Conservation (phyloP, 2,113 vertebrate genomes). For the Eulacestoma nigropectus region DNA sequence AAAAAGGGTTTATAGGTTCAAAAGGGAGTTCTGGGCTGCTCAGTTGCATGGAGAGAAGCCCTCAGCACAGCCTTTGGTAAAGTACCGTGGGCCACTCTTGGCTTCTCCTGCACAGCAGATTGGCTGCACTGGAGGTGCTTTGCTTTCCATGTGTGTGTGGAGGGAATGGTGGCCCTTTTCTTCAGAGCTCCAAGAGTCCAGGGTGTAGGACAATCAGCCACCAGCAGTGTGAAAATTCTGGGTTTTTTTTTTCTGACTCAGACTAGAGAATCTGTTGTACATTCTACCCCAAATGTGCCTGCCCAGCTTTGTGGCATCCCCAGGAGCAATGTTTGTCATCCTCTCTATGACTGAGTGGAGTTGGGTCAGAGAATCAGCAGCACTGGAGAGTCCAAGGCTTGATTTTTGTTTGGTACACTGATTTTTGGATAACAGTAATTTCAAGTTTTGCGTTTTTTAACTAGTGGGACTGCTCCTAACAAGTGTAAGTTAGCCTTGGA, state of each 20-base stretch:
- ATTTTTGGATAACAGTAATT: background rate
- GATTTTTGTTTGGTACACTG: background rate
- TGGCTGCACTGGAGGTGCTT: background rate
- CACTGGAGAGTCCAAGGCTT: background rate
- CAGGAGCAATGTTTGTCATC: background rate
- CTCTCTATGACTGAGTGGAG: background rate
- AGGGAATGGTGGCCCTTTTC: background rate
- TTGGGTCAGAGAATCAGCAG: background rate
- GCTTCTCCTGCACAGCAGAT: background rate
- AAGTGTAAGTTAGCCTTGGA: background rate
- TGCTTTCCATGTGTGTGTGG: background rate
- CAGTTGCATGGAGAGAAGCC: background rate
- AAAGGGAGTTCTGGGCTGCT: background rate
- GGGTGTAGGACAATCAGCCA: background rate
- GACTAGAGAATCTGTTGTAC: background rate
- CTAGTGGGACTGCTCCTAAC: background rate
- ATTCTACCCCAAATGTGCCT: background rate
- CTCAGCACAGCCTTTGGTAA: background rate
- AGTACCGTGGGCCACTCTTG: background rate
- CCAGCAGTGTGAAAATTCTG: background rate
- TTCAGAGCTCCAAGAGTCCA: background rate
- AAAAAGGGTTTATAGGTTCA: background rate
- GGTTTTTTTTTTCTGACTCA: background rate
- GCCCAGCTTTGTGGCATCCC: background rate
- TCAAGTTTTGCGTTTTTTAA: background rate